Base-by-base conservation (phyloP, 2,797 vertebrate genomes). In the Myotis pilosus region DNA sequence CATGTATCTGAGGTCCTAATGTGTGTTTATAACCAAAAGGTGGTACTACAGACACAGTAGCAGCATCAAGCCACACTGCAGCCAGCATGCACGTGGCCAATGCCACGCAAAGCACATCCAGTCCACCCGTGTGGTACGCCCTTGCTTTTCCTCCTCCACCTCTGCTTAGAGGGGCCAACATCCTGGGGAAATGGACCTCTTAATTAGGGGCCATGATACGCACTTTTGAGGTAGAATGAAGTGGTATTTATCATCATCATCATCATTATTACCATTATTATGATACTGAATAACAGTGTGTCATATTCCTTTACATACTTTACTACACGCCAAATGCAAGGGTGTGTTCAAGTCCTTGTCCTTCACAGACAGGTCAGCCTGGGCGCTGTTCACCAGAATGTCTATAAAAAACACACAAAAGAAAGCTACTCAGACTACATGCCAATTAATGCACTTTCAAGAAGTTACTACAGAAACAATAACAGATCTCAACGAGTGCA, bases 311-410 rank as follows among this genome's bases (percentile, higher is more conserved):
- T 62, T 91, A 98, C 99, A 97, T 98, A 99, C 99, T 92, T 98
- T 99, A 98, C 98, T 99, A 98, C 99, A 99, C 81, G 99, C 99
- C 96, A 99, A 98, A 96, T 99, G 99, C 93, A 99, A 98, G 69
- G 99, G 98, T 2, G 99, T 99, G 97, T 99, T 99, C 92, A 98
- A 98, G 19, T 99, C 98, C 91, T 98, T 98, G 91, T 99, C 99
- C 13, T 98, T 99, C 88, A 99, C 93, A 85, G 98, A 98, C 97
- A 99, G 98, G 96, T 98, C 98, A 91, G 98, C 98, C 53, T 98
- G 98, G 93, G 98, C 97, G 96, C 97, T 97, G 97, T 98, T 99
- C 97, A 99, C 98, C 98, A 99, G 98, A 97, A 99, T 98, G 97
- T 99, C 99, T 99, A 98, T 44, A 92, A 94, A 69, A 83, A 2